These are phyloP conservation scores for Zaprionus ornatus DNA, from an alignment of 1,140 invertebrate genomes.

Conservation along the genomic window DNA sequence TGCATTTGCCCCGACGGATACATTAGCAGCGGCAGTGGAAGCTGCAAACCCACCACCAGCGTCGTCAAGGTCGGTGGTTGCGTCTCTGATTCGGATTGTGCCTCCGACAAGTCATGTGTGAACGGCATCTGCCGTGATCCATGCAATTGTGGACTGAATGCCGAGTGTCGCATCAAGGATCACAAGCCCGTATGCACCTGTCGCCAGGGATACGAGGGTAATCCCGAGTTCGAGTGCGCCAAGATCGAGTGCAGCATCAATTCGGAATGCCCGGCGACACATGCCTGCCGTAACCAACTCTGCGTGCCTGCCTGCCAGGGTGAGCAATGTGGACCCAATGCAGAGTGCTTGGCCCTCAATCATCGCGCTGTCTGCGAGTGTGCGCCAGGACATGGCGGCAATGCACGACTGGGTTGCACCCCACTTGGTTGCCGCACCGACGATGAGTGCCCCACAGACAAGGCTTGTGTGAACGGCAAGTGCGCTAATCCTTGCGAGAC, in stretches of 20 bases:
- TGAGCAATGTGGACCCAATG: constrained; percentile 89
- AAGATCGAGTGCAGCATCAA: constrained; percentile 90
- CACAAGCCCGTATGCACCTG: constrained; percentile 94
- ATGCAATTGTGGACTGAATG: constrained; percentile 91
- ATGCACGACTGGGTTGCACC: constrained; percentile 90
- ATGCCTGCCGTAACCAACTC: constrained; percentile 90
- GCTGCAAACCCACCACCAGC: constrained; percentile 89
- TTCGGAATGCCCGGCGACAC: constrained; percentile 90
- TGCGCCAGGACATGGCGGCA: constrained; percentile 91
- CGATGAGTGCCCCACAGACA: constrained; percentile 89
- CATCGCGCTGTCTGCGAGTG: constrained; percentile 91
- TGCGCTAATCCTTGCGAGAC: constrained; percentile 90
- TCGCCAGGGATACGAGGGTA: constrained; percentile 91
- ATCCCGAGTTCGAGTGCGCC: constrained; percentile 90
- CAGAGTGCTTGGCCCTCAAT: constrained; percentile 90
- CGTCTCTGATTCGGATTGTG: constrained; percentile 90
- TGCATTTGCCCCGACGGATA: constrained; percentile 95
- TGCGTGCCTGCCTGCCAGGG: constrained; percentile 91
- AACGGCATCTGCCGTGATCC: constrained; percentile 92
- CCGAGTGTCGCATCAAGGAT: constrained; percentile 91
- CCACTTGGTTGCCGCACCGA: constrained; percentile 90
- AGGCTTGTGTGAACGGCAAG: constrained; percentile 91
- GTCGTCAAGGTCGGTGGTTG: constrained; percentile 88
- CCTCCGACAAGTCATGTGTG: constrained; percentile 90
- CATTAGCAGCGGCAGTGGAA: constrained; percentile 91